Evolutionary conservation across 1,140 invertebrate species (phyloP), one percentile per base, ranked within the genome.

Genomic region (Polypedilum vanderplanki): DNA sequence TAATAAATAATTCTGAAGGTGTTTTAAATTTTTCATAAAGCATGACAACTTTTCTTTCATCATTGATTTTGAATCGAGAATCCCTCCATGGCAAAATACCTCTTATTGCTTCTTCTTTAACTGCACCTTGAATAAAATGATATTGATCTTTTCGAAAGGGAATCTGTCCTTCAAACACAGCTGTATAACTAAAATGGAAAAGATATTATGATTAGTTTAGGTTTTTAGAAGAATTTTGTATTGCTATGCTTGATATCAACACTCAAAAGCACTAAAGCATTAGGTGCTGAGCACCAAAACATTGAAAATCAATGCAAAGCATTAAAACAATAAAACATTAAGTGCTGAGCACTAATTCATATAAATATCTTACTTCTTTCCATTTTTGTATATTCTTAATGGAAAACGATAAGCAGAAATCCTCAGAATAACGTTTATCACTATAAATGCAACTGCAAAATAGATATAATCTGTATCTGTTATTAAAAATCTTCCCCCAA

Each of bases 41-140:
- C 5, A 70, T 7, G 10, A 70, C 18, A 20, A 70, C 65, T 20
- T 57, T 57, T 3, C 65, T 70, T 20, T 70, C 18, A 18, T 70
- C 20, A 8, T 22, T 18, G 9, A 70, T 70, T 22, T 70, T 70
- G 18, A 18, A 70, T 18, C 65, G 15, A 70, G 8, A 7, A 9
- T 70, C 65, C 20, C 65, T 70, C 65, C 65, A 70, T 9, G 65
- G 65, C 10, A 70, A 17, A 20, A 70, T 20, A 9, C 65, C 65
- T 70, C 17, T n/a, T 18, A 22, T 18, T 22, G 65, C 17, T 9
- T 20, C 65, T 70, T 70, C 65, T 9, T 18, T 70, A 8, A 70
- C 17, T 18, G 65, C 17, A 5, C 65, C 65, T 12, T 70, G 17
- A 7, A 18, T 17, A 20, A 70, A 70, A 9, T 10, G n/a, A 9